Evolutionary conservation across 1,140 invertebrate genomes (phyloP).

Genomic region (Ditylenchus dipsaci): DNA sequence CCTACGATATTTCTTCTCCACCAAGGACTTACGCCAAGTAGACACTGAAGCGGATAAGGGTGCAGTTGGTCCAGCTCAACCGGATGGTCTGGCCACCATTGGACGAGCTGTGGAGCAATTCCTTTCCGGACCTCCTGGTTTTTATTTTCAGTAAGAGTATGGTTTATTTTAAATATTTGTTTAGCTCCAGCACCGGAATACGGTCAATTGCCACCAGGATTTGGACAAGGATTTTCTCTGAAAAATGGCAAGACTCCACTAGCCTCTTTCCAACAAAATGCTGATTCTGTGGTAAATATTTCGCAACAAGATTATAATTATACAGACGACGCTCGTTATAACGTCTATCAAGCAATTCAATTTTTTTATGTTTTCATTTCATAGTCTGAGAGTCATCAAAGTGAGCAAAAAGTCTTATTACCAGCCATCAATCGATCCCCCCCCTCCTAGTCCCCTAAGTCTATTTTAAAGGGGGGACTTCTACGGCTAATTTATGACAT

Average conservation of each 20-base stretch:
- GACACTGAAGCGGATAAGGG: conserved; percentile 14
- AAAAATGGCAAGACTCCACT: conserved; percentile 38
- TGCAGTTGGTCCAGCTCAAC: conserved; percentile 11
- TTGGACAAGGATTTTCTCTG: conserved; percentile 55
- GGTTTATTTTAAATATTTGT: not conserved
- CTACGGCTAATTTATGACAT: too few species aligned
- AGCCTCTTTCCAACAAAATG: conserved; percentile 39
- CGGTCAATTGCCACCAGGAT: conserved; percentile 53
- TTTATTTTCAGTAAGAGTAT: not conserved
- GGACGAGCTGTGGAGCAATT: conserved; percentile 52
- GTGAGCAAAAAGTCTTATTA: too few species aligned
- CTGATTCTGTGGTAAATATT: conserved; percentile 31
- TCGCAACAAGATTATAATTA: not conserved
- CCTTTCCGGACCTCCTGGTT: conserved; percentile 52
- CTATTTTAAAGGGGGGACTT: too few species aligned
- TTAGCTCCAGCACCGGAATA: conserved; percentile 14
- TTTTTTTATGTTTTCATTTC: too few species aligned
- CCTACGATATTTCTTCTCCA: conserved; percentile 48
- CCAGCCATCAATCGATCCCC: too few species aligned
- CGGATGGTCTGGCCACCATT: conserved; percentile 39
- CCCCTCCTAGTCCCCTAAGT: too few species aligned
- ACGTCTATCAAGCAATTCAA: too few species aligned
- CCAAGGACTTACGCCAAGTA: not conserved
- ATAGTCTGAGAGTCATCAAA: too few species aligned
- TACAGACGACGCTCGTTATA: not conserved